These are phyloP conservation scores for Brassicogethes aeneus DNA, from an alignment of 2,888 invertebrate genomes.

Conservation along the genomic window DNA sequence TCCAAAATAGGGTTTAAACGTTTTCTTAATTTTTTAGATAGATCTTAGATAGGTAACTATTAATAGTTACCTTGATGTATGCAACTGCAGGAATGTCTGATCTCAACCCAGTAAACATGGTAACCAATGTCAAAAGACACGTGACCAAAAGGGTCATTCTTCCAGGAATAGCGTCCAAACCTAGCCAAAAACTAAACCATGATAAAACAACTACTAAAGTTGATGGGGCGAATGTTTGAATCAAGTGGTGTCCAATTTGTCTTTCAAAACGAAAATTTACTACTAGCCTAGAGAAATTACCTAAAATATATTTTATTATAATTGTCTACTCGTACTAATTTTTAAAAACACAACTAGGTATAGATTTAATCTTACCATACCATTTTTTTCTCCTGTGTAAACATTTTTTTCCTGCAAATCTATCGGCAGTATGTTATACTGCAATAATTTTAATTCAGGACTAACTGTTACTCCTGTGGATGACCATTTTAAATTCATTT, in stretches of 20 bases:
- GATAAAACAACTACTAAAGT: conserved; percentile 74
- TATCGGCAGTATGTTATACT: conserved; percentile 68
- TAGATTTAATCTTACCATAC: conserved; percentile 34
- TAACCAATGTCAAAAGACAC: conserved; percentile 75
- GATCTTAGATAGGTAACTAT: too few relatives aligned
- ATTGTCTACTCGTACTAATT: too few relatives aligned
- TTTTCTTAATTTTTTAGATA: too few relatives aligned
- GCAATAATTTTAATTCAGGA: conserved; percentile 68
- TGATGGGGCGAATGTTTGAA: conserved; percentile 79
- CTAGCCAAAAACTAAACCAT: conserved; percentile 84
- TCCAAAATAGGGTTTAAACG: too few relatives aligned
- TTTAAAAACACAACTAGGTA: conserved; percentile 2
- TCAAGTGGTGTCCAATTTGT: conserved; percentile 76
- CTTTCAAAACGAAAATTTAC: conserved; percentile 75
- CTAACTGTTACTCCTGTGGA: conserved; percentile 67
- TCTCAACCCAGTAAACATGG: conserved; percentile 75
- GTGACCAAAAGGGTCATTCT: conserved; percentile 73
- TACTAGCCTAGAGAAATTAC: conserved; percentile 69
- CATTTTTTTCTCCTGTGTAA: conserved; percentile 69
- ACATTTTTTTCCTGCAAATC: conserved; percentile 62
- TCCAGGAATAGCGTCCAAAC: conserved; percentile 75
- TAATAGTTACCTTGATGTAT: conserved; percentile 67
- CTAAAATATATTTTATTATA: too few relatives aligned
- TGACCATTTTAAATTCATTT: conserved; percentile 67
- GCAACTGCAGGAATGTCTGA: conserved; percentile 81